These are phyloP conservation scores for Pyrocephalus nanus DNA, from an alignment of 2,797 vertebrate genomes.

Conservation along the genomic window DNA sequence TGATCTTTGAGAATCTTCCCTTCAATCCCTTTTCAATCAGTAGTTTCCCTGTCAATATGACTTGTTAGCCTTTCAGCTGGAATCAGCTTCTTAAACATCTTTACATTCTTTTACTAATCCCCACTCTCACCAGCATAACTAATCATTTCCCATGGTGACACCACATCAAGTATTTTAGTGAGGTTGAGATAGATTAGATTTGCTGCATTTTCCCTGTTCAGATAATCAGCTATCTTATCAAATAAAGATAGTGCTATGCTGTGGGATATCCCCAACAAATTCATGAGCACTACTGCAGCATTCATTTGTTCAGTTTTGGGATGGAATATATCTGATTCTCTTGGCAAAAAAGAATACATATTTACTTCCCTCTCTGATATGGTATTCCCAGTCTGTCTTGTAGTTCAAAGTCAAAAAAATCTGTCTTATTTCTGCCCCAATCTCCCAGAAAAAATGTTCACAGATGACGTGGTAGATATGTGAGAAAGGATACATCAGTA, in stretches of 20 bases:
- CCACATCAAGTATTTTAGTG: background rate
- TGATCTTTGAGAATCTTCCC: background rate
- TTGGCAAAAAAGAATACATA: background rate
- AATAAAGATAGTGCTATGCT: background rate
- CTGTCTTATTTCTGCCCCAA: background rate
- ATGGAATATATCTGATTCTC: background rate
- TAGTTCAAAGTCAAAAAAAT: background rate
- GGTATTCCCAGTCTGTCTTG: background rate
- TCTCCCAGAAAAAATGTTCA: background rate
- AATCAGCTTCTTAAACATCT: conserved; percentile 2
- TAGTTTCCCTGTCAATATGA: background rate
- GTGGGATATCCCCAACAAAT: background rate
- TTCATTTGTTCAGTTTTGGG: background rate
- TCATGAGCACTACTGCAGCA: background rate
- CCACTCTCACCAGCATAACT: background rate
- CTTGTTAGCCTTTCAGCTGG: background rate
- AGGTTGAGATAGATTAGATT: background rate
- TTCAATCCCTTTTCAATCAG: background rate
- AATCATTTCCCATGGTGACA: conserved; percentile 19
- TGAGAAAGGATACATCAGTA: background rate
- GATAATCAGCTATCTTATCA: background rate
- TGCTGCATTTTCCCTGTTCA: background rate
- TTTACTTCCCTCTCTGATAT: background rate
- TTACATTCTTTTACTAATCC: conserved; percentile 34
- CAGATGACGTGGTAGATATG: background rate